Percentiles rank a stretch among this genome's conserved stretches.
These are phyloP conservation scores for Hippoglossus hippoglossus DNA, from an alignment of 2,797 vertebrate genomes.

Conservation along the genomic window DNA sequence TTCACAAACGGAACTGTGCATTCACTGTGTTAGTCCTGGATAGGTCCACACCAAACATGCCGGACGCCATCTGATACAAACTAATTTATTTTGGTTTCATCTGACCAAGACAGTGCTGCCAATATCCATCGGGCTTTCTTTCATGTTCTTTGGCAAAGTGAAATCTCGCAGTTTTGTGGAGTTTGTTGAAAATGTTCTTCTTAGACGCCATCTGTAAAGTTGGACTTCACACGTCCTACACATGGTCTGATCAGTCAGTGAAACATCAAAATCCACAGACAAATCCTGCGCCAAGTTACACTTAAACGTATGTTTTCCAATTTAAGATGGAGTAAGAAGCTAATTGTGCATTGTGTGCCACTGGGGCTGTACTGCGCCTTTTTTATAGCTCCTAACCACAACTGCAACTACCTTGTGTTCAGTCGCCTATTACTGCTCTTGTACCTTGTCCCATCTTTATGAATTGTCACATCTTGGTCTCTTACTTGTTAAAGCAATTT, in stretches of 20 bases:
- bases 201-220: conserved; percentile 1
- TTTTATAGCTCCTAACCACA: no score
- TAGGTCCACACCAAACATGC: conserved; percentile 7
- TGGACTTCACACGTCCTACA: not conserved
- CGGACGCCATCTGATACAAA: conserved; percentile 13
- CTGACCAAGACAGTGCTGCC: conserved; percentile 8
- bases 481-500: not conserved
- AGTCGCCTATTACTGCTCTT: not conserved
- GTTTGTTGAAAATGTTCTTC: not conserved
- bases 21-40: conserved; percentile 2
- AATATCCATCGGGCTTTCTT: conserved; percentile 12
- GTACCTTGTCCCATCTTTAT: not conserved
- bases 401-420: not conserved
- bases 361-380: not conserved
- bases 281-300: not conserved
- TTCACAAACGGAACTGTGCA: not conserved
- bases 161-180: conserved; percentile 3
- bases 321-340: not conserved
- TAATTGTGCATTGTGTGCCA: no score
- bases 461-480: not conserved
- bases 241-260: not conserved
- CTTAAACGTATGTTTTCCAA: not conserved
- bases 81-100: conserved; percentile 8
- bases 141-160: conserved; percentile 14
- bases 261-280: not conserved